A percentile compares a stretch with the other conserved stretches of the same genome.
Evolutionary conservation across 2,888 invertebrate species (phyloP).

Genomic region (Hoplodrina blanda): DNA sequence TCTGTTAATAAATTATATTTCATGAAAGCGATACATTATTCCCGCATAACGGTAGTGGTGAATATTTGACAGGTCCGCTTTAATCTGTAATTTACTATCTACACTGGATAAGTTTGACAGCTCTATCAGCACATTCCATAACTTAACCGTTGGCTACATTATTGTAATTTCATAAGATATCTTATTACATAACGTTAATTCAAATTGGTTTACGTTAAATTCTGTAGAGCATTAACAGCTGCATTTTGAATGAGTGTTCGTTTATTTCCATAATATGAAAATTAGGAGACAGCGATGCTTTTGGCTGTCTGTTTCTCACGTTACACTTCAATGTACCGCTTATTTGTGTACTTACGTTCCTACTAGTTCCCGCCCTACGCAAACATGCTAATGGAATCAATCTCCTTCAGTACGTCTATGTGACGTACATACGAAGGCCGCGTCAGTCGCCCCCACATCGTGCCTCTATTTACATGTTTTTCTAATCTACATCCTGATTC

Average conservation of each 20-base stretch:
- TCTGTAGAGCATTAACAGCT: slow-evolving; percentile 24
- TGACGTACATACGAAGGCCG: slow-evolving; percentile 57
- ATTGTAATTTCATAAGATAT: slow-evolving; percentile 53
- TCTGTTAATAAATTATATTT: slow-evolving; percentile 15
- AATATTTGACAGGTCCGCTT: slow-evolving; percentile 45
- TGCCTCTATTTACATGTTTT: slow-evolving; percentile 83
- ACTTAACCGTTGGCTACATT: slow-evolving; percentile 41
- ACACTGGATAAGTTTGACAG: slow-evolving; percentile 42
- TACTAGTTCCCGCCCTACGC: slow-evolving; percentile 33
- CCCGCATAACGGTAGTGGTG: slow-evolving; percentile 16
- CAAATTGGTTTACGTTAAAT: slow-evolving; percentile 44
- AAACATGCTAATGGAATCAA: slow-evolving; percentile 64
- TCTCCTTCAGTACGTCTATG: slow-evolving; percentile 51
- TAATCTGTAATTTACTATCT: slow-evolving; percentile 48
- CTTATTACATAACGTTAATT: slow-evolving; percentile 45
- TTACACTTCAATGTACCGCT: slow-evolving; percentile 29
- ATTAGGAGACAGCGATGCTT: slow-evolving; percentile 45
- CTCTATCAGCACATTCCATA: slow-evolving; percentile 43
- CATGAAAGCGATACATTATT: slow-evolving; percentile 32
- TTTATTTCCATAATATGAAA: slow-evolving; percentile 61
- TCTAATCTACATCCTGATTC: slow-evolving; percentile 81
- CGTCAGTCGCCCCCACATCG: slow-evolving; percentile 65
- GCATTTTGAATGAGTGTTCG: slow-evolving; percentile 37
- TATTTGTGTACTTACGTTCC: slow-evolving; percentile 1
- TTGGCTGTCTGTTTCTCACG: slow-evolving; percentile 57